These are phyloP conservation scores for Xiphydria camelus DNA, from an alignment of 2,888 invertebrate species.

Conservation along the genomic window DNA sequence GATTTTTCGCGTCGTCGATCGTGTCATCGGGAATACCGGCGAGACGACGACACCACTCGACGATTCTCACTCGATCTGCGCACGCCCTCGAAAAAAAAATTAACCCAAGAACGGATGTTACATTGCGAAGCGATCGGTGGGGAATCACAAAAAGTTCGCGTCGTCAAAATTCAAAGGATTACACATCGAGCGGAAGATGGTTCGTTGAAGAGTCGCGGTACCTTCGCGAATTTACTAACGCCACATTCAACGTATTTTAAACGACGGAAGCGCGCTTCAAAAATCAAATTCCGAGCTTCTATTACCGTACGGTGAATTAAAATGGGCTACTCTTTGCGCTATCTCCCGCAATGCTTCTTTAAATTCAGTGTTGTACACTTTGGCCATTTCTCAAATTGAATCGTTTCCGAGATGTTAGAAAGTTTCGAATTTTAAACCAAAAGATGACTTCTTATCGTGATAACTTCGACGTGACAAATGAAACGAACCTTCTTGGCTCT, in stretches of 20 bases:
- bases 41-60: conserved; percentile 62
- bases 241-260: neutral
- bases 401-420: too few species aligned
- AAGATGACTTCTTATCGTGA: too few species aligned
- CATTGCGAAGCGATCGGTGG: too few species aligned
- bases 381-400: conserved; percentile 33
- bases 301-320: conserved; percentile 40
- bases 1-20: conserved; percentile 56
- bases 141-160: too few species aligned
- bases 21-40: conserved; percentile 56
- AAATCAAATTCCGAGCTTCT: neutral
- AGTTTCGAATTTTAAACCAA: too few species aligned
- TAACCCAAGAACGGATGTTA: too few species aligned
- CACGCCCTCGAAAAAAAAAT: neutral
- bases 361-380: conserved; percentile 40
- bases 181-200: too few species aligned
- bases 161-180: too few species aligned
- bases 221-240: neutral
- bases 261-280: conserved; percentile 20
- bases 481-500: too few species aligned
- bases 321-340: conserved; percentile 31
- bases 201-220: too few species aligned
- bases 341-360: conserved; percentile 41
- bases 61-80: conserved; percentile 60
- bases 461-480: too few species aligned